A percentile compares a stretch with the other conserved stretches of the same genome.
phyloP scores from a whole-genome alignment of 2,888 invertebrate genomes.

The Lepeophtheirus nordmannii region DNA sequence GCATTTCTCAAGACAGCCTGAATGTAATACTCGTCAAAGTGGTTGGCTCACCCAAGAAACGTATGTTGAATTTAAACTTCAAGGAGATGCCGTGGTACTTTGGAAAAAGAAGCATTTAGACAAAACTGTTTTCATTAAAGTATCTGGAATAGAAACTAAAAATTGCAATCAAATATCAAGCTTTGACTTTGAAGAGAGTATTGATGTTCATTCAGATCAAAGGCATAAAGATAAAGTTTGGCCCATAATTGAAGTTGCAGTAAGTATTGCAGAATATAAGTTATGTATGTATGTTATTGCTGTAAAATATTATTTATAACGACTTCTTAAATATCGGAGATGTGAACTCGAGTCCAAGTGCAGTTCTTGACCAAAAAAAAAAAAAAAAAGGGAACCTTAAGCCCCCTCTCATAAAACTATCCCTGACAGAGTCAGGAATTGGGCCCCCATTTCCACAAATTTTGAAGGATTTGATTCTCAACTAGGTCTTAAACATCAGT shows the following conservation, averaged over 20 bases:
- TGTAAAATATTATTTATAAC: too few species aligned
- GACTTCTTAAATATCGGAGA: too few species aligned
- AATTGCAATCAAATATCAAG: not conserved
- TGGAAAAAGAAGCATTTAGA: slow-evolving; percentile 47
- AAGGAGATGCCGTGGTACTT: slow-evolving; percentile 56
- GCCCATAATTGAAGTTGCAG: slow-evolving; percentile 42
- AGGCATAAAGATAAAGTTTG: slow-evolving; percentile 32
- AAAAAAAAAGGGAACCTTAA: too few species aligned
- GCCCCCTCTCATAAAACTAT: too few species aligned
- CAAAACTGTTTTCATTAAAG: slow-evolving; percentile 32
- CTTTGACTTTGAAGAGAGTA: slow-evolving; percentile 6
- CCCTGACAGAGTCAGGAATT: too few species aligned
- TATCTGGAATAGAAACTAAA: slow-evolving; percentile 51
- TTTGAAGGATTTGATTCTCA: too few species aligned
- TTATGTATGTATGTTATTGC: too few species aligned
- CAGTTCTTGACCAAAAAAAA: too few species aligned
- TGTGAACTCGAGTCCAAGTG: too few species aligned
- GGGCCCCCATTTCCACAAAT: too few species aligned
- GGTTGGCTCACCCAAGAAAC: slow-evolving; percentile 74
- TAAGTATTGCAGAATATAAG: slow-evolving; percentile 31
- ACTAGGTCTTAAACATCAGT: too few species aligned
- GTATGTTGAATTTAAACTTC: slow-evolving; percentile 59
- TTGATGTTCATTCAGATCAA: slow-evolving; percentile 38
- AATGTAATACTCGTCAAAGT: slow-evolving; percentile 37
- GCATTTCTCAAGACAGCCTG: not conserved